phyloP scores from a whole-genome alignment of 37 sponge, comb jelly and placozoan species.

The Diacarnus erythraeanus region DNA sequence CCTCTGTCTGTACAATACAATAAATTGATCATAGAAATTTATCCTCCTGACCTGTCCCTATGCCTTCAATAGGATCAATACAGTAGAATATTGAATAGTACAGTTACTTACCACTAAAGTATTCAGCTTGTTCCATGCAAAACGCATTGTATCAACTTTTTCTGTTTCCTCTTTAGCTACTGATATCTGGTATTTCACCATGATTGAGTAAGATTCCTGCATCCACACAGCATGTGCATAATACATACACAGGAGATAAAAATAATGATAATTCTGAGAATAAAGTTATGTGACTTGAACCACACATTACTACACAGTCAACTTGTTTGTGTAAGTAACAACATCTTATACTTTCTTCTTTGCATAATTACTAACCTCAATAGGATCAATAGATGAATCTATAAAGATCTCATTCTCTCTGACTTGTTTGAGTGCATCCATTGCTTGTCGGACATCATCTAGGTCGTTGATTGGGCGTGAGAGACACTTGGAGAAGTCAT shows the following conservation, averaged over 20 bases:
- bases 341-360: too few relatives aligned
- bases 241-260: not conserved
- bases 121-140: conserved; percentile 84
- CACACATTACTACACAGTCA: too few relatives aligned
- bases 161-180: conserved; percentile 91
- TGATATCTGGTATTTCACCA: conserved; percentile 79
- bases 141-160: conserved; percentile 94
- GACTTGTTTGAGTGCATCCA: conserved; percentile 84
- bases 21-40: not conserved
- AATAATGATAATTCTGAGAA: too few relatives aligned
- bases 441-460: conserved; percentile 90
- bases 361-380: conserved; percentile 70
- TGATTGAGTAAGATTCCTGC: conserved; percentile 91
- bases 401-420: conserved; percentile 91
- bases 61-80: not conserved
- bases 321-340: too few relatives aligned
- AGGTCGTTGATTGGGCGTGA: conserved; percentile 87
- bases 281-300: too few relatives aligned
- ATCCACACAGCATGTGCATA: not conserved
- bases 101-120: conserved; percentile 52
- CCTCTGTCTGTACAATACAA: conserved; percentile 37
- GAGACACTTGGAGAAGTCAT: conserved; percentile 75
- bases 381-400: conserved; percentile 86
- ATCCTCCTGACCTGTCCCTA: too few relatives aligned
- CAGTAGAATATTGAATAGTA: not conserved